Evolutionary conservation across 2,888 invertebrate genomes (phyloP), one percentile per base, ranked within the genome.

Genomic region (Sinotaia quadrata): DNA sequence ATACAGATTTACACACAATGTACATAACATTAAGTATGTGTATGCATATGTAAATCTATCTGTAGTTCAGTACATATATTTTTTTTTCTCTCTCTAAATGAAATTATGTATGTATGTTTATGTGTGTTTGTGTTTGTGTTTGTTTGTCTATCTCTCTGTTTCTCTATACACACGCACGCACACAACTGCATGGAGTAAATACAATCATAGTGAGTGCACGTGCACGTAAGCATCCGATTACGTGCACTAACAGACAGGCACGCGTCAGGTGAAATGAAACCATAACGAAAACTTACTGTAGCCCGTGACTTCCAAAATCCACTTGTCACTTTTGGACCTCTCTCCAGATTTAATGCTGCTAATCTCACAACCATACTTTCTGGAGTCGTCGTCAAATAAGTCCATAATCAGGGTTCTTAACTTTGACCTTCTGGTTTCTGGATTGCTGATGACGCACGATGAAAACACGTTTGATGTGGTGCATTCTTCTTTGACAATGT

Each of bases 381-480:
- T 29, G 10, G n/a, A 4, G 15, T 51, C 51, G 4, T 24, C 34
- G 21, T 61, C 61, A 2, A n/a, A 7, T 15, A 61, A 21, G 51
- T 51, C 51, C 34, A 24, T 61, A 18, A 61, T 47, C 34, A 51
- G 61, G 0, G 61, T 29, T 34, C 61, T 49, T 7, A 44, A 15
- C 47, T 5, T 18, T 18, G 47, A 47, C 21, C 49, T 33, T 15
- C 61, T 21, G 24, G 49, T 34, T 33, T 8, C 49, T n/a, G 21
- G 34, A 24, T 24, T 33, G 61, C 36, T 51, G 21, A 61, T 44
- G 34, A 49, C 29, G 51, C 61, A 61, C 24, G 61, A 61, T 7
- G 61, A 51, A 51, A 61, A 61, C 15, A n/a, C 21, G 31, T 34
- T 34, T 2, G 61, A 49, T 4, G 61, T 61, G 49, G 61, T 61